Base-by-base conservation (phyloP, 1,140 invertebrate species). In the Drosophila prosaltans region DNA sequence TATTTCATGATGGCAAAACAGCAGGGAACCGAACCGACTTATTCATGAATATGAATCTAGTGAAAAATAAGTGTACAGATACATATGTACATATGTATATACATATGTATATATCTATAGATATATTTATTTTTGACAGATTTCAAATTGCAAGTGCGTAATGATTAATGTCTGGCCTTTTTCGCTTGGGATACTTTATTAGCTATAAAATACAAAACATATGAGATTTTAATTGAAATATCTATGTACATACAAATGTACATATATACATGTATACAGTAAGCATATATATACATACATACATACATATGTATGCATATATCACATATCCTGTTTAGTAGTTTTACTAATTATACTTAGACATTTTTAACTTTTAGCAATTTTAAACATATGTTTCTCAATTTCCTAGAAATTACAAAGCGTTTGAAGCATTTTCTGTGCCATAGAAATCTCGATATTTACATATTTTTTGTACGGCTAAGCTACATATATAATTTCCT, bases 1-100 rank as follows among this genome's bases (percentile, higher is more conserved):
- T 64, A 68, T 82, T 82, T 73, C 73, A 88, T 88, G 80, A 88
- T 88, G 65, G 65, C 69, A 74, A 36, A 76, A 65, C 83, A 80
- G 80, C 83, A 72, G 83, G 83, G 70, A 40, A 80, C 45, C 45
- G 21, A 51, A 80, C 45, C 45, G 21, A 51, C 66, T 67, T 39
- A 39, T 45, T 41, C 60, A 59, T 62, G 40, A 67, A 62, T 55
- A 30, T 51, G 41, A 59, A 59, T 55, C 65, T 26, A 76, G 43
- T 60, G 30, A 77, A 41, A 54, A 60, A 43, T 39, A 48, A 48
- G 40, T 48, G 21, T 55, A 54, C 40, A 9, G 3, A 7, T 9
- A 72, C 43, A 40, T 43, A 36, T 39, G 41, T 28, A 9, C 11
- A 10, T 3, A 7, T 64, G n/a, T 41, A 6, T 39, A 48, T 28